Percentiles rank a stretch among this genome's conserved stretches.
phyloP scores from a whole-genome alignment of 2,797 vertebrate genomes.

The Myoxocephalus aenaeus region DNA sequence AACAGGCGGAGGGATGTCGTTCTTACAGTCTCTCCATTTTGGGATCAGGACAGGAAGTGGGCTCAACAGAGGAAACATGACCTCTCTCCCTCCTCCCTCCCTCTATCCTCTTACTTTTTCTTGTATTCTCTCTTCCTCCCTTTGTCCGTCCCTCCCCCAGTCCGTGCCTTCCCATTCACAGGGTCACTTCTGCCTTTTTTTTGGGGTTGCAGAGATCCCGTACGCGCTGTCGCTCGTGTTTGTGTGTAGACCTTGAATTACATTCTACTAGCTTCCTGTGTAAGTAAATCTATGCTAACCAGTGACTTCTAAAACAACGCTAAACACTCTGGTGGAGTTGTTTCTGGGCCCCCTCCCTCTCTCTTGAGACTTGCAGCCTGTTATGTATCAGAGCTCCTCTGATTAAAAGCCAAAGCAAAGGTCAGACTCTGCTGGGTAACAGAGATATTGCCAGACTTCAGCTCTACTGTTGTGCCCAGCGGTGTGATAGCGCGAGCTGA shows the following conservation, averaged over 20 bases:
- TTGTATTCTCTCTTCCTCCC: slow-evolving; percentile 72
- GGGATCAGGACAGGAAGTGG: slow-evolving; percentile 76
- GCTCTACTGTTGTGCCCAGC: slow-evolving; percentile 48
- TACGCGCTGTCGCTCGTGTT: slow-evolving; percentile 22
- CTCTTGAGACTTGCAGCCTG: slow-evolving; percentile 65
- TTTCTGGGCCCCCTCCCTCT: slow-evolving; percentile 59
- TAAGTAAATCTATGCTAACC: slow-evolving; percentile 64
- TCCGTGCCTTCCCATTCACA: slow-evolving; percentile 46
- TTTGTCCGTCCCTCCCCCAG: slow-evolving; percentile 65
- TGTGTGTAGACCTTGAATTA: slow-evolving; percentile 48
- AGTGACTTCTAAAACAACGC: slow-evolving; percentile 58
- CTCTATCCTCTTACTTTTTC: slow-evolving; percentile 65
- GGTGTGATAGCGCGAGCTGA: slow-evolving; percentile 52
- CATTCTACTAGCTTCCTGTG: slow-evolving; percentile 56
- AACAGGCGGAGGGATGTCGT: slow-evolving; percentile 52
- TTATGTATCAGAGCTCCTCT: slow-evolving; percentile 66
- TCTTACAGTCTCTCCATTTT: slow-evolving; percentile 74
- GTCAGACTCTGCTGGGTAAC: slow-evolving; percentile 70
- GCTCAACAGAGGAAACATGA: slow-evolving; percentile 78
- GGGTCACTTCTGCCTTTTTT: slow-evolving; percentile 44
- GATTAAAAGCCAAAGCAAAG: slow-evolving; percentile 78
- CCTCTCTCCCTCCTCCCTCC: slow-evolving; percentile 41
- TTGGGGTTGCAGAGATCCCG: slow-evolving; percentile 7
- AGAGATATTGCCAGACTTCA: slow-evolving; percentile 54
- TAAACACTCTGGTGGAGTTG: slow-evolving; percentile 37